Base-by-base conservation (phyloP, 2,797 vertebrate genomes). In the Enteromius argenteus region DNA sequence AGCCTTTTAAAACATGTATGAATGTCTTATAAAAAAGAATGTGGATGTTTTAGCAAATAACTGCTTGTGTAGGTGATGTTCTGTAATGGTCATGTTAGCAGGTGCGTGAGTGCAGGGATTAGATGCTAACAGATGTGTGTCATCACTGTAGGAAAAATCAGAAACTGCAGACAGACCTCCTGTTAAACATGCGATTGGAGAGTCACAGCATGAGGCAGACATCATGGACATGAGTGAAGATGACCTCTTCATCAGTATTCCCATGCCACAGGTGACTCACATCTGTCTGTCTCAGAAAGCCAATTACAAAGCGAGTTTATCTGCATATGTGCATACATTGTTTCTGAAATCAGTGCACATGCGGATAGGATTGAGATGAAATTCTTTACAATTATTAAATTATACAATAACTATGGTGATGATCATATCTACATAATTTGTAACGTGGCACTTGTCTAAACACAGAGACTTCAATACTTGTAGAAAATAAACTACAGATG, bases 201-300 rank as follows among this genome's bases (percentile, higher is more conserved):
- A 71, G 53, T 30, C 35, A 6, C 83, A 82, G n/a, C 9, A 39
- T 3, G 60, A 84, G 51, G 32, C 46, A 32, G 86, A 87, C 1
- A 27, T 71, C 66, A 85, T 89, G 73, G 86, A 86, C 42, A 87
- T 62, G 17, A 91, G 84, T 51, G 91, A 92, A 21, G 91, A 92
- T 49, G 86, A 90, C 21, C 86, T 92, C 32, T 91, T 89, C 62
- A 84, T 71, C 68, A 75, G 87, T 53, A 80, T 91, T 35, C 87
- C 86, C 49, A 90, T 92, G 89, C 90, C 91, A 2, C 86, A 90
- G 86, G 90, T 92, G 85, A 86, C 56, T 30, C 35, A n/a, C 11
- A 32, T 53, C 62, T 27, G 3, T 30, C 42, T 3, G 19, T 39
- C 27, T n/a, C 14, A 74, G 8, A 32, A 4, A 14, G 39, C 2